Evolutionary conservation across 2,113 vertebrate species (phyloP).

Genomic region (Microcebus griseorufus): DNA sequence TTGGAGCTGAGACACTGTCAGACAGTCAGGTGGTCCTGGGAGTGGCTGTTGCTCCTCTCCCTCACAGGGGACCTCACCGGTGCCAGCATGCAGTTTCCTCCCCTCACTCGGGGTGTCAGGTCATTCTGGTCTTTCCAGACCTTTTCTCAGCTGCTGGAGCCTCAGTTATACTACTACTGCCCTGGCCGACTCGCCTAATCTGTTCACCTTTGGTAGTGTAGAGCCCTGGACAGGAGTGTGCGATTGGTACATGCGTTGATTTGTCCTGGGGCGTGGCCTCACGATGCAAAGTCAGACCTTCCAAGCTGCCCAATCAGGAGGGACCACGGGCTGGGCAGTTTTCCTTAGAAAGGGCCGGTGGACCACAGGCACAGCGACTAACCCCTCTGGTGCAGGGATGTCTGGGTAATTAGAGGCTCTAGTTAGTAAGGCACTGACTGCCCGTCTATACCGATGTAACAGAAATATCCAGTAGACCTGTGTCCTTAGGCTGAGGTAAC

Average conservation of each 20-base stretch:
- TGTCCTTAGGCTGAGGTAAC: not conserved
- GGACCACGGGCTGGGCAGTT: accelerated
- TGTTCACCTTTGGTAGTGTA: not conserved
- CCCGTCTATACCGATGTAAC: accelerated
- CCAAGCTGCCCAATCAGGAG: not conserved
- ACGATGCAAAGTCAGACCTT: not conserved
- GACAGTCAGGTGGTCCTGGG: not conserved
- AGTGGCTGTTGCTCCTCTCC: accelerated
- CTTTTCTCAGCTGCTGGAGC: not conserved
- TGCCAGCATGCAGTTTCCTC: not conserved
- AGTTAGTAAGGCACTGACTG: not conserved
- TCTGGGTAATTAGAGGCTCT: not conserved
- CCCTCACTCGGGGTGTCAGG: not conserved
- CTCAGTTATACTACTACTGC: no score
- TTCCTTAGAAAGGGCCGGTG: not conserved
- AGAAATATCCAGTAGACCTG: not conserved
- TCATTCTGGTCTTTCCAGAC: not conserved
- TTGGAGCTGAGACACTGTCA: not conserved
- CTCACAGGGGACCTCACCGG: not conserved
- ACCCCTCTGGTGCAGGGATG: no score
- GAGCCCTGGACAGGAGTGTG: not conserved
- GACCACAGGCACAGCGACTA: not conserved
- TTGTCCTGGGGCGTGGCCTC: not conserved
- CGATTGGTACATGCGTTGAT: no score
- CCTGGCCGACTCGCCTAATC: accelerated